These are phyloP conservation scores for Pterophyllum scalare DNA, from an alignment of 2,113 vertebrate genomes.

Conservation along the genomic window DNA sequence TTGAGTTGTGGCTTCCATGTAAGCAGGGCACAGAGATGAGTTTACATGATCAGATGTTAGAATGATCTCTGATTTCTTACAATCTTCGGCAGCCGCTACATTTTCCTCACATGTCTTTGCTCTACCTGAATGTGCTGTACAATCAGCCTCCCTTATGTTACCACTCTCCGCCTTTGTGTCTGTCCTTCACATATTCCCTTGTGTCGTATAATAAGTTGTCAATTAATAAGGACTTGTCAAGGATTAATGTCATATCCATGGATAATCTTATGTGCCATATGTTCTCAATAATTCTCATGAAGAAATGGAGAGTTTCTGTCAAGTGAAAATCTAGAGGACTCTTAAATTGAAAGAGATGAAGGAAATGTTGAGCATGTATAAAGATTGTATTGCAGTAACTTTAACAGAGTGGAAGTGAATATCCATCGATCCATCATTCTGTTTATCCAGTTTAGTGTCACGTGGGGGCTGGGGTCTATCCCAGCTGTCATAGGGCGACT, in stretches of 20 bases:
- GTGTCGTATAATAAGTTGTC: neutral
- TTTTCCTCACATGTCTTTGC: neutral
- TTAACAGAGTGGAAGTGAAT: neutral
- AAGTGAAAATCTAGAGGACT: neutral
- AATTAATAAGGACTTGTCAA: neutral
- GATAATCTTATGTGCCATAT: neutral
- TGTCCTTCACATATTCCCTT: neutral
- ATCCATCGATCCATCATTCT: neutral
- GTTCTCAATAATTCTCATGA: neutral
- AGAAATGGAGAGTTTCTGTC: neutral
- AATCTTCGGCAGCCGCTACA: too few relatives aligned
- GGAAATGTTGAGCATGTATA: neutral
- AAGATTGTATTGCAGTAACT: neutral
- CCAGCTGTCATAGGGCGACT: neutral
- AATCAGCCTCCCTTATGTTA: neutral
- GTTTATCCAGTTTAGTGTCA: neutral
- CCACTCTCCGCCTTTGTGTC: neutral
- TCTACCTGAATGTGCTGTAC: neutral
- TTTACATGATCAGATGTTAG: neutral
- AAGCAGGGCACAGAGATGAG: neutral
- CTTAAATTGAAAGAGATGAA: neutral
- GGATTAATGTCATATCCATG: neutral
- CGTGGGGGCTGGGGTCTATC: neutral
- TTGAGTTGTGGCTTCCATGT: neutral
- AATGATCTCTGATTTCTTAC: neutral